Evolutionary conservation across 2,113 vertebrate genomes (phyloP).

Genomic region (Willisornis vidua): DNA sequence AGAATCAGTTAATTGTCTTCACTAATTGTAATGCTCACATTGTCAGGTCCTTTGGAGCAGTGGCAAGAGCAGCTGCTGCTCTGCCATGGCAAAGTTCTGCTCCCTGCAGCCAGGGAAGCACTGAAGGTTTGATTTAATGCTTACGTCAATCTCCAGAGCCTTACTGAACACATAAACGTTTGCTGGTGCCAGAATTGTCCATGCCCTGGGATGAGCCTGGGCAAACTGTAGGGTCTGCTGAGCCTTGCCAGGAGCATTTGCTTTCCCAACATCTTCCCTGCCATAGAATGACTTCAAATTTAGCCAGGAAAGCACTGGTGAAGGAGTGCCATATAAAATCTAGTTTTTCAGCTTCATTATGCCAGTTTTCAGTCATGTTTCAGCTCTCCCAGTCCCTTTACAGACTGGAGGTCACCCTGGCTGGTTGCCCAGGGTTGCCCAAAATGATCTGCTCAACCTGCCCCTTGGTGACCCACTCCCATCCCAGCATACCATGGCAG

Average conservation of each 20-base stretch:
- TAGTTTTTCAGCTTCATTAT: background rate
- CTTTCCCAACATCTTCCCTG: background rate
- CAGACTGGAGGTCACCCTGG: background rate
- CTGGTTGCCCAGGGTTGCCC: background rate
- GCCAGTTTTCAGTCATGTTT: background rate
- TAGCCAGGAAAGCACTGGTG: background rate
- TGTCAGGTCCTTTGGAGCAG: background rate
- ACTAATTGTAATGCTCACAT: conserved; percentile 9
- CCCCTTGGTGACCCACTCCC: background rate
- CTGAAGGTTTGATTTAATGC: background rate
- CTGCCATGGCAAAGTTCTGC: background rate
- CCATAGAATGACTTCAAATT: background rate
- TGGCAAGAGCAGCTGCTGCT: conserved; percentile 5
- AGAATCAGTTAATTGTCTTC: conserved; percentile 50
- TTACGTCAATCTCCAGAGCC: background rate
- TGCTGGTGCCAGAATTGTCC: background rate
- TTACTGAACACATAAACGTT: fast-evolving
- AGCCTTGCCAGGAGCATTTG: background rate
- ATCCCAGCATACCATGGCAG: background rate
- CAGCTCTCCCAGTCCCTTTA: background rate
- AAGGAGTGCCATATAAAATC: background rate
- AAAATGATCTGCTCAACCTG: background rate
- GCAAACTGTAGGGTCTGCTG: background rate
- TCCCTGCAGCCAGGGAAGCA: background rate
- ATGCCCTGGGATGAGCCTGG: background rate